A percentile compares a stretch with the other conserved stretches of the same genome.
phyloP scores from a whole-genome alignment of 2,113 vertebrate genomes.

The Cavia aperea region DNA sequence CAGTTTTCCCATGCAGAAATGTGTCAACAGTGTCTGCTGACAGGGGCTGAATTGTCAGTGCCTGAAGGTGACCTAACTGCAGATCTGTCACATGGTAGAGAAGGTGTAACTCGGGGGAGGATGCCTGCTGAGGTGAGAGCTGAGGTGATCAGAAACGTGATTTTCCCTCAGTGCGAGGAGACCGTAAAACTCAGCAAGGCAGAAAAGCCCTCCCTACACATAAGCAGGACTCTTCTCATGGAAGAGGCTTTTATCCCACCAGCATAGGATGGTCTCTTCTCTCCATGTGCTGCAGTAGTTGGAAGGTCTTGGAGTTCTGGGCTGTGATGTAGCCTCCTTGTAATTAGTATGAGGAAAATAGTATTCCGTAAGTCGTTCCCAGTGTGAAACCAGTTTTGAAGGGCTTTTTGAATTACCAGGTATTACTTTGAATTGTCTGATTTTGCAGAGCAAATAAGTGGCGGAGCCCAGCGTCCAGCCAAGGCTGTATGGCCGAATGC shows the following conservation, averaged over 20 bases:
- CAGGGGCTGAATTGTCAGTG: not conserved
- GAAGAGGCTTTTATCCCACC: not conserved
- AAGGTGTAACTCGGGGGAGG: not conserved
- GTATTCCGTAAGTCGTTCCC: not conserved
- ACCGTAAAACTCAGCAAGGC: not conserved
- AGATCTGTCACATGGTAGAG: not conserved
- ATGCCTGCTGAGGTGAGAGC: not conserved
- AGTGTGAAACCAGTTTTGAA: slow-evolving; percentile 12
- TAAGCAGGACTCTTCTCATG: not conserved
- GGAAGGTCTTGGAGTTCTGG: not conserved
- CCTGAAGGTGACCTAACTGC: not conserved
- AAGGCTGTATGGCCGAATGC: too few relatives aligned
- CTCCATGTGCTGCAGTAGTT: not conserved
- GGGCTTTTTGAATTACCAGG: not conserved
- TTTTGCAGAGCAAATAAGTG: not conserved
- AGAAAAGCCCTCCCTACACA: not conserved
- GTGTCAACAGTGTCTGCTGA: not conserved
- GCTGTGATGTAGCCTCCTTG: not conserved
- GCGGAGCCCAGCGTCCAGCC: not conserved
- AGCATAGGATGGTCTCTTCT: not conserved
- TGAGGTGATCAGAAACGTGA: not conserved
- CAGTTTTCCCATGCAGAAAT: not conserved
- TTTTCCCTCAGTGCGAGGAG: not conserved
- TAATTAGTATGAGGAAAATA: not conserved
- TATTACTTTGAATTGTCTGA: not conserved